Evolutionary conservation across 2,888 invertebrate genomes (phyloP), one percentile per base, ranked within the genome.

Genomic region (Muschampia plurimacula): DNA sequence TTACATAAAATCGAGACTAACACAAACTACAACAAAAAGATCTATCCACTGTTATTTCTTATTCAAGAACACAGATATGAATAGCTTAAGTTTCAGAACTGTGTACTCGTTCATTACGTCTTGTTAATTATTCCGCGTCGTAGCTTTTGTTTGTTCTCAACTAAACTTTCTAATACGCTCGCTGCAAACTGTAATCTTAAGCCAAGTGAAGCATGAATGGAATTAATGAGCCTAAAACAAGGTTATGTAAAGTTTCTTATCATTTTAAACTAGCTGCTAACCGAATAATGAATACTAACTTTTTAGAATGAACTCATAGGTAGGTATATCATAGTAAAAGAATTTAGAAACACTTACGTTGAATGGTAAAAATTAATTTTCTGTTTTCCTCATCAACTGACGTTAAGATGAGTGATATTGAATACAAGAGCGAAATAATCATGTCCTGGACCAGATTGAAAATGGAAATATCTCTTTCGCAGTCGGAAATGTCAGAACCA

Each of bases 121-220:
- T 64, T 39, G 69, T 69, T 69, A 69, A 69, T 64, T 57, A 67
- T 67, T 66, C 66, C 36, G 55, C 15, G 52, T 39, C 60, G 66
- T 39, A 36, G 52, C 69, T 55, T 22, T 64, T 55, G 44, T 64
- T 69, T 63, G 44, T 69, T 62, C 62, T 32, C 22, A 55, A 64
- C n/a, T 32, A 69, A 64, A 63, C 44, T 55, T 41, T 60, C 69
- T 57, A 64, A 64, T 69, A 60, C 15, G 36, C 60, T 39, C 49
- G 41, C n/a, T 63, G 63, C 39, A 69, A 69, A 62, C 69, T 62
- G 36, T 69, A 69, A 69, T 66, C 66, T 66, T n/a, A n/a, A n/a
- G 44, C 69, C 55, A 57, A 55, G 55, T 41, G 52, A 28, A 63
- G 52, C 63, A 55, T 63, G 55, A 55, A 52, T 44, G 44, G 41